A percentile compares a stretch with the other conserved stretches of the same genome.
These are phyloP conservation scores for Zoanthus solanderi DNA, from an alignment of 92 coral and sea anemone genomes.

Conservation along the genomic window DNA sequence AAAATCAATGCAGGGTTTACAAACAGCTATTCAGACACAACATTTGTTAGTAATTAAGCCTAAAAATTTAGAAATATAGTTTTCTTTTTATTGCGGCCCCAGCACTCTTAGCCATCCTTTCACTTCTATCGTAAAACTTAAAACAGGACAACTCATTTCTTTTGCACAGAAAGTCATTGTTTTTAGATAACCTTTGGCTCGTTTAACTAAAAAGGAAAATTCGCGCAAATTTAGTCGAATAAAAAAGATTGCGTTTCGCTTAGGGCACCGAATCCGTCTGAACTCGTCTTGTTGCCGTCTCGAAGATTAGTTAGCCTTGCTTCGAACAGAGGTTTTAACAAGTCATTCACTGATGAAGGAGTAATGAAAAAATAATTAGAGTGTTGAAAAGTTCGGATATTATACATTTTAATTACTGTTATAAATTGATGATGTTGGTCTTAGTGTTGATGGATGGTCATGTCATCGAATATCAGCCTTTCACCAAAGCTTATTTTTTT, in stretches of 20 bases:
- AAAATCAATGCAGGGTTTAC: not conserved
- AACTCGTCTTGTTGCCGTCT: slow-evolving; percentile 27
- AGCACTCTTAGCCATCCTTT: not conserved
- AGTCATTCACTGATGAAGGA: slow-evolving; percentile 55
- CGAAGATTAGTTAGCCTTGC: slow-evolving; percentile 30
- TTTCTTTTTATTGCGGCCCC: not conserved
- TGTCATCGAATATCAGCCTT: slow-evolving; percentile 38
- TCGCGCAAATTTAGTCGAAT: not conserved
- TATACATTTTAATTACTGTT: slow-evolving; percentile 25
- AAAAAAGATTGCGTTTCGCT: not conserved
- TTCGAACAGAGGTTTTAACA: slow-evolving; percentile 35
- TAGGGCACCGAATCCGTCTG: not conserved
- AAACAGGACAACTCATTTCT: not conserved
- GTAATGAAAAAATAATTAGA: slow-evolving; percentile 52
- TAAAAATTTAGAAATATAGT: not conserved
- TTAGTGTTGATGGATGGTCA: slow-evolving; percentile 19
- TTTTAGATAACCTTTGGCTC: not conserved
- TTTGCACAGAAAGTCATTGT: not conserved
- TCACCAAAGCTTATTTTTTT: slow-evolving; percentile 10
- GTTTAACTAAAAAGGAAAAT: not conserved
- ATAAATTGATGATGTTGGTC: slow-evolving; percentile 23
- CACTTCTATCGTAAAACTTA: not conserved
- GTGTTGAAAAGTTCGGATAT: slow-evolving; percentile 48
- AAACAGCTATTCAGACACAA: slow-evolving; percentile 17
- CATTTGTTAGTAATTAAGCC: slow-evolving; percentile 14